Percentiles rank a stretch among this genome's conserved stretches.
phyloP scores from a whole-genome alignment of 2,113 vertebrate species.

The Antigone vipio region DNA sequence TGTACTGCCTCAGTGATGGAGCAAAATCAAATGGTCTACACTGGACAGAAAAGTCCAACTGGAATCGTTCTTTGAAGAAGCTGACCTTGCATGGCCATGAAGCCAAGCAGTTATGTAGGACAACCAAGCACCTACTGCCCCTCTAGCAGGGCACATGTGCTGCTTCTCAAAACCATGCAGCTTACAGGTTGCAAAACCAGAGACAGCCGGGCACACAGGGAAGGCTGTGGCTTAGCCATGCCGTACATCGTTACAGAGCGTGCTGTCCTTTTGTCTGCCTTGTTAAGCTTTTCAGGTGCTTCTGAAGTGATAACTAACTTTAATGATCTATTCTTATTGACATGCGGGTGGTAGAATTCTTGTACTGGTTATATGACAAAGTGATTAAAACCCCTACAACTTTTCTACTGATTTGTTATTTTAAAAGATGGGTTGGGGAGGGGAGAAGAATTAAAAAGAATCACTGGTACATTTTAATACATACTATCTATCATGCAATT shows the following conservation, averaged over 20 bases:
- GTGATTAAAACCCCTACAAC: neutral
- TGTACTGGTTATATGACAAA: neutral
- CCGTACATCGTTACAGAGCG: neutral
- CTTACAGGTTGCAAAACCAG: neutral
- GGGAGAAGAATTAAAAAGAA: neutral
- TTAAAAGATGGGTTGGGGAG: neutral
- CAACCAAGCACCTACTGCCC: rapidly evolving
- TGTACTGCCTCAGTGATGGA: neutral
- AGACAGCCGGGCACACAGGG: neutral
- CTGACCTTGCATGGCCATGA: neutral
- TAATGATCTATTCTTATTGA: neutral
- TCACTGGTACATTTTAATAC: neutral
- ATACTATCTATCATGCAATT: neutral
- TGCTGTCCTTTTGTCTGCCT: neutral
- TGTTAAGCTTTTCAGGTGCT: neutral
- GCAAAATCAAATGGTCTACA: neutral
- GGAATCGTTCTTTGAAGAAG: neutral
- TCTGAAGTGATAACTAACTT: neutral
- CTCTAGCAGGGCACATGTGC: neutral
- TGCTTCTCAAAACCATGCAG: neutral
- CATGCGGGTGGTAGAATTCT: neutral
- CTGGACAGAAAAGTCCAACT: neutral
- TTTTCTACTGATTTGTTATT: neutral
- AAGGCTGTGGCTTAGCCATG: neutral
- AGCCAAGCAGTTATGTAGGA: neutral